phyloP scores from a whole-genome alignment of 2,888 invertebrate species.

The Amiota communis region DNA sequence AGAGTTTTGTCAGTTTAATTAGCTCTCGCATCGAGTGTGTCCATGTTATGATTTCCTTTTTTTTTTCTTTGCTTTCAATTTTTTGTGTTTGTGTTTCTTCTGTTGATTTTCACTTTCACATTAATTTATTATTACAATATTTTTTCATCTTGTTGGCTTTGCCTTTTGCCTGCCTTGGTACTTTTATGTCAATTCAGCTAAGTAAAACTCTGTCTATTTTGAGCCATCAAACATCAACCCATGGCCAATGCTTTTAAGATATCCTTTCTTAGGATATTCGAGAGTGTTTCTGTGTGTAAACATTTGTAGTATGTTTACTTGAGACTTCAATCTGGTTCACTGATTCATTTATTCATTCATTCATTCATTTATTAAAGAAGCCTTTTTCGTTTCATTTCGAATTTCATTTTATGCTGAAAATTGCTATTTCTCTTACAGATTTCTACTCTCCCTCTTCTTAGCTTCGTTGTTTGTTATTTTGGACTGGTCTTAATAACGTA shows the following conservation, averaged over 20 bases:
- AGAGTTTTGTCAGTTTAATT: constrained; percentile 22
- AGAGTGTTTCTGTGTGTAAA: too few species aligned
- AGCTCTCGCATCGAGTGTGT: constrained; percentile 14
- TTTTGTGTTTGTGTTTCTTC: not conserved
- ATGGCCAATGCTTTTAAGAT: too few species aligned
- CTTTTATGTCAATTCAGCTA: not conserved
- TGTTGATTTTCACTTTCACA: too few species aligned
- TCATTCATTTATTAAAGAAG: too few species aligned
- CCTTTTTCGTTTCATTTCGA: not conserved
- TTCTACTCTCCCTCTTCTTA: too few species aligned
- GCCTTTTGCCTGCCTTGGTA: not conserved
- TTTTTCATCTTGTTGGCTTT: not conserved
- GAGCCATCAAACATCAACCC: too few species aligned
- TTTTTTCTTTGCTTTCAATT: not conserved
- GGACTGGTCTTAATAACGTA: not conserved
- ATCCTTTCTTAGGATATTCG: too few species aligned
- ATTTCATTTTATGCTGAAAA: not conserved
- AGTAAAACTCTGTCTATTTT: not conserved
- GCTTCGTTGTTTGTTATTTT: not conserved
- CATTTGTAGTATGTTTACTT: too few species aligned
- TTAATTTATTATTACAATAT: not conserved
- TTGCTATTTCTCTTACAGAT: not conserved
- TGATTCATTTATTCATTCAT: too few species aligned
- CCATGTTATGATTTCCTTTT: not conserved
- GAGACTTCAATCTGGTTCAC: too few species aligned